Base-by-base conservation (phyloP, 1,140 invertebrate genomes). In the Drosophila sp. region DNA sequence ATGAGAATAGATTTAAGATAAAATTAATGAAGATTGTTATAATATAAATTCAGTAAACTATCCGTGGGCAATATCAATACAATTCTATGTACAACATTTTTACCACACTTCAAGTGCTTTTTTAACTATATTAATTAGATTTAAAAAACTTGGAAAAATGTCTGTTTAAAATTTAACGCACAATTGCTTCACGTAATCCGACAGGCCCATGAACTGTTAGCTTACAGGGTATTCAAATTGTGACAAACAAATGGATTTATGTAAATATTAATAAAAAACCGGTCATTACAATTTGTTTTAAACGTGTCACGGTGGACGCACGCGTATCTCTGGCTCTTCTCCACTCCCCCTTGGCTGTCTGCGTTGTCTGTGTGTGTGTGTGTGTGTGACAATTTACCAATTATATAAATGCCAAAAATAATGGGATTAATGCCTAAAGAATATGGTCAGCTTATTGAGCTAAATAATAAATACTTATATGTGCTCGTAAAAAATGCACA, bases 381-480 rank as follows among this genome's bases (percentile, higher is more conserved):
- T 61, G 78, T 46, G 80, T 72, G 72, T 79, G 76, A 83, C 72
- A 77, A 84, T 84, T 80, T 80, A 61, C 81, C 69, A 84, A 86
- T 84, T 84, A 81, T 86, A 84, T 84, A 80, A 84, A 86, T 65
- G 81, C 69, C 77, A 70, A 80, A 80, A 80, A 80, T 80, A 73
- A 84, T 69, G 73, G 78, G 69, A 76, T 80, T 80, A 81, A 81
- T 73, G 67, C 53, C 62, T 59, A 59, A 50, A 51, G 57, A 66
- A 75, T 76, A 72, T 72, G 76, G 65, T 66, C 63, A 69, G 69
- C 59, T 64, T 78, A 66, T 78, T 82, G 77, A 71, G 76, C 64
- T 64, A 82, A 81, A 81, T 74, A 61, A 82, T 61, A 69, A 48
- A 70, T 38, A 70, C 29, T 36, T 36, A 27, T n/a, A 14, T 18